phyloP scores from a whole-genome alignment of 2,888 invertebrate genomes.

The Amphimallon solstitiale region DNA sequence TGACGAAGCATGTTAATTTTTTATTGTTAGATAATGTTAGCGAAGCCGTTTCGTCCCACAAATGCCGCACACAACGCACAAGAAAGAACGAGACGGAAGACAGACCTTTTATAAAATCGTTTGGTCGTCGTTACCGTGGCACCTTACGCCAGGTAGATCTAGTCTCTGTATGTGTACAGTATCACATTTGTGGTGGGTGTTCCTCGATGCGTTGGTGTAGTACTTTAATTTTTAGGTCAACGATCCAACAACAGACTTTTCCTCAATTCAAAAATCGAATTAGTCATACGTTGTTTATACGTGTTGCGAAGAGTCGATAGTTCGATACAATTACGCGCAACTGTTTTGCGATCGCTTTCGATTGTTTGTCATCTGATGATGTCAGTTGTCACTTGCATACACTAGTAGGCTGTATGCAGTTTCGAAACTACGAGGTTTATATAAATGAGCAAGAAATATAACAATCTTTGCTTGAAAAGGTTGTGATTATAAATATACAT shows the following conservation, averaged over 20 bases:
- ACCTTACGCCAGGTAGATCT: slow-evolving; percentile 49
- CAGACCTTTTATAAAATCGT: slow-evolving; percentile 53
- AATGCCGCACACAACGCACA: too few species aligned
- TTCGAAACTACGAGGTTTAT: too few species aligned
- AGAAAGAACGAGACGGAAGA: slow-evolving; percentile 14
- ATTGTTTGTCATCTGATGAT: too few species aligned
- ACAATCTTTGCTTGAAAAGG: too few species aligned
- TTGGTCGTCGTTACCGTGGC: slow-evolving; percentile 51
- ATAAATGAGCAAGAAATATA: too few species aligned
- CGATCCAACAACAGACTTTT: slow-evolving; percentile 48
- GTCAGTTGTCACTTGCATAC: too few species aligned
- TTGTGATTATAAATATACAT: too few species aligned
- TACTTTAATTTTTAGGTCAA: slow-evolving; percentile 57
- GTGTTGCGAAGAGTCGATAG: too few species aligned
- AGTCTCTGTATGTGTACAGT: slow-evolving; percentile 37
- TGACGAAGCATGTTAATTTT: neutral
- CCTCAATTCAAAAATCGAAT: slow-evolving; percentile 16
- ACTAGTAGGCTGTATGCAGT: too few species aligned
- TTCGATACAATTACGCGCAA: neutral
- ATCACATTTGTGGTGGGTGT: slow-evolving; percentile 52
- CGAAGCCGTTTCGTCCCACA: slow-evolving; percentile 39
- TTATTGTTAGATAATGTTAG: slow-evolving; percentile 43
- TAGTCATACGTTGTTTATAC: neutral
- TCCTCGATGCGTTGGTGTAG: slow-evolving; percentile 56
- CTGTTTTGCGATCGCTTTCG: too few species aligned